These are phyloP conservation scores for Alligator sinensis DNA, from an alignment of 2,113 vertebrate species.

Conservation along the genomic window DNA sequence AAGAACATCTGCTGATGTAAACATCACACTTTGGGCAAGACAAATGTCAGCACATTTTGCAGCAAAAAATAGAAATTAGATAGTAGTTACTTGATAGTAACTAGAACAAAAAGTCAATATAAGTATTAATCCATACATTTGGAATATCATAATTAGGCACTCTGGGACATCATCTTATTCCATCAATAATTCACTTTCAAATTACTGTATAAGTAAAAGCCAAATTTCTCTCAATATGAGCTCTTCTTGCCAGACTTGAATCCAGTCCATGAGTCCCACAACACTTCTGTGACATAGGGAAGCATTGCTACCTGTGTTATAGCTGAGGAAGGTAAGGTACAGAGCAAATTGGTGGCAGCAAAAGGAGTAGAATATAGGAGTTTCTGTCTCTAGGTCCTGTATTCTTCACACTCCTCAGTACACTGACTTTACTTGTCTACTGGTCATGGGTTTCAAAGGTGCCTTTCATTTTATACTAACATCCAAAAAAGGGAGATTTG, in stretches of 20 bases:
- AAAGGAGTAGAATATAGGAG: background rate
- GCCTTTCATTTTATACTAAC: fast-evolving
- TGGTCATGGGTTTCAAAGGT: fast-evolving
- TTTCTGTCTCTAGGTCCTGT: background rate
- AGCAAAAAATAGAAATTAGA: no score
- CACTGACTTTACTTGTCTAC: background rate
- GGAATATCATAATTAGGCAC: fast-evolving
- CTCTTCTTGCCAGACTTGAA: background rate
- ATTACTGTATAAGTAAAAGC: background rate
- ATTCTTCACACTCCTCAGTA: background rate
- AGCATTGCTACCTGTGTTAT: no score
- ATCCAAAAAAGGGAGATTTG: background rate
- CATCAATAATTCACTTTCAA: fast-evolving
- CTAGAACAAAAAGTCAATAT: fast-evolving
- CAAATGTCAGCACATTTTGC: background rate
- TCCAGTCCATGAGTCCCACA: background rate
- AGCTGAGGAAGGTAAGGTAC: background rate
- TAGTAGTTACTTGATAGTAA: background rate
- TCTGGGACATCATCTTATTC: fast-evolving
- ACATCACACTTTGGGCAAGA: background rate
- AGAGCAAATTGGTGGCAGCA: background rate
- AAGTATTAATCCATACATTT: fast-evolving
- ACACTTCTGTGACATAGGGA: background rate
- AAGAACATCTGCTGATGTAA: constrained; percentile 21
- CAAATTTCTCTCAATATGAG: background rate